Evolutionary conservation across 1,140 invertebrate genomes (phyloP), one percentile per base, ranked within the genome.

Genomic region (Ostrea edulis): DNA sequence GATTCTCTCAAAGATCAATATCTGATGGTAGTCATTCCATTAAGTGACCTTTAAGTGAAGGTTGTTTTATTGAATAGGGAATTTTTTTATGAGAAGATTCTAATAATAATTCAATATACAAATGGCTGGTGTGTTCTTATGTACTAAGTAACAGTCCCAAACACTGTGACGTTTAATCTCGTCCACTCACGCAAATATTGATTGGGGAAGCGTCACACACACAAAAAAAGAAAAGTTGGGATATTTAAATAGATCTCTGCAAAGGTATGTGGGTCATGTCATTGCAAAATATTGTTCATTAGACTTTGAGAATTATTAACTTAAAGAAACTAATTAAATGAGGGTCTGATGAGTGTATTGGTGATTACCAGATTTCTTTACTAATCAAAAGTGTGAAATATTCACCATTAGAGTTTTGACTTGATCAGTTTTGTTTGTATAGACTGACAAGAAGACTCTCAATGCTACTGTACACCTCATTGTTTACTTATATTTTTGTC

Each of bases 101-200:
- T 5, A 44, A 20, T 62, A 62, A 14, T 58, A 58, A 14, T 14
- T 17, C 4, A 14, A 20, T 62, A 20, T 17, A 62, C 14, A 62
- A n/a, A 17, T 62, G 55, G 11, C 68, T 25, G 25, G 25, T 77
- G 29, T 35, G 12, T 29, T 14, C 68, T 77, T 8, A 14, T 71
- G 68, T 77, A 77, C 68, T 77, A 77, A 77, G 68, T 77, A 77
- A 77, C 68, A 77, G 68, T 8, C 25, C 29, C 68, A 77, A 77
- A 77, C 68, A 77, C 25, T 35, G 68, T 77, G 25, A 77, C 68
- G 68, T 77, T 29, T 17, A 77, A 77, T 35, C 12, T 17, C 29
- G 22, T 35, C 8, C 8, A 14, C 11, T 71, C 68, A 29, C 11
- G 25, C 14, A 62, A 5, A 20, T 11, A 77, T 77, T 77, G 68